These are phyloP conservation scores for Muntiacus reevesi DNA, from an alignment of 2,113 vertebrate genomes.

Conservation along the genomic window DNA sequence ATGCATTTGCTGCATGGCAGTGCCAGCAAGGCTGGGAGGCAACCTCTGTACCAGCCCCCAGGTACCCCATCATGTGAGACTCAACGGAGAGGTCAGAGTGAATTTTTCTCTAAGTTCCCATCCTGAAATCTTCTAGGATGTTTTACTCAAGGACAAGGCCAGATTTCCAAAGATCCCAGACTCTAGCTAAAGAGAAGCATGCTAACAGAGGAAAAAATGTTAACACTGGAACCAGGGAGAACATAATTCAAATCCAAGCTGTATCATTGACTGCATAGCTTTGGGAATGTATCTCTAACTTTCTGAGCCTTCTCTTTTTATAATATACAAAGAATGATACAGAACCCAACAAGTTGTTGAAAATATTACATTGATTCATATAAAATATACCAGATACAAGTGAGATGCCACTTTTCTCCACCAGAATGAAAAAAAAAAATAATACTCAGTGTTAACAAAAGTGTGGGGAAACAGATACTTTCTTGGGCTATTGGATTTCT, in stretches of 20 bases:
- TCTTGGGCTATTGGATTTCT: not conserved
- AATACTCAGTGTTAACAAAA: not conserved
- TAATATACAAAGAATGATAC: not conserved
- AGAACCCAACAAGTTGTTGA: not conserved
- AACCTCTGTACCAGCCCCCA: constrained; percentile 32
- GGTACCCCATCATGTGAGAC: not conserved
- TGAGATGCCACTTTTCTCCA: not conserved
- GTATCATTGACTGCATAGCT: not conserved
- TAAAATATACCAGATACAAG: not conserved
- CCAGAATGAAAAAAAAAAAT: not conserved
- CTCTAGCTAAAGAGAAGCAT: not conserved
- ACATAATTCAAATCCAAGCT: not conserved
- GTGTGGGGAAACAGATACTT: not conserved
- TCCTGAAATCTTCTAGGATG: not conserved
- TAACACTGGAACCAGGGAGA: not conserved
- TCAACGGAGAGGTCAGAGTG: not conserved
- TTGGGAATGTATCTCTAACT: not conserved
- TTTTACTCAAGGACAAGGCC: not conserved
- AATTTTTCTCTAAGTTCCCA: not conserved
- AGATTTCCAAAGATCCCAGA: not conserved
- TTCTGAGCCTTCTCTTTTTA: not conserved
- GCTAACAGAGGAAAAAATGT: not conserved
- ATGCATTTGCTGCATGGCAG: not conserved
- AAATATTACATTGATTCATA: not conserved
- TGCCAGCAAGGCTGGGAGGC: constrained; percentile 2